Evolutionary conservation across 2,797 vertebrate species (phyloP).

Genomic region (Pyrocephalus nanus): DNA sequence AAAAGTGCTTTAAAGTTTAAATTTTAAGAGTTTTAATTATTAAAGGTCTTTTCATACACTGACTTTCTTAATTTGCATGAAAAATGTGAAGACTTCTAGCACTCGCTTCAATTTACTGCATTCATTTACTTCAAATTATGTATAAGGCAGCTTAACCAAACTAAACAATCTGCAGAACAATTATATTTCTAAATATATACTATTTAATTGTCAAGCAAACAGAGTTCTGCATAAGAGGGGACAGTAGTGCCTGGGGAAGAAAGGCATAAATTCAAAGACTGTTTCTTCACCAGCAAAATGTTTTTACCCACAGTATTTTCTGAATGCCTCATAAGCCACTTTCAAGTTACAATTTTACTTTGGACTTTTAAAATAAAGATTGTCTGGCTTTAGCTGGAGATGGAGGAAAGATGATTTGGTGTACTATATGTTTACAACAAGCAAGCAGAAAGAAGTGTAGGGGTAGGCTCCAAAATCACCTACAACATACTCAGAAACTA

Average conservation of each 20-base stretch:
- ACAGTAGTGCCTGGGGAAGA: neutral
- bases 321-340: neutral
- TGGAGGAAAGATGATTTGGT: neutral
- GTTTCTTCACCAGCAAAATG: neutral
- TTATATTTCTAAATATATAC: neutral
- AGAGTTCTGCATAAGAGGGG: neutral
- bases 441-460: neutral
- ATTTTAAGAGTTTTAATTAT: conserved; percentile 15
- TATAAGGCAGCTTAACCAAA: neutral
- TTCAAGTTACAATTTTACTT: neutral
- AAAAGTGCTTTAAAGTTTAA: neutral
- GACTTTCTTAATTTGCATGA: conserved; percentile 21
- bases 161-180: neutral
- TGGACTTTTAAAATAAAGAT: neutral
- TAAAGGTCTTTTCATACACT: neutral
- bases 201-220: neutral
- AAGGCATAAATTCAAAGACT: neutral
- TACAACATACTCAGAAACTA: neutral
- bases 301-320: neutral
- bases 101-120: neutral
- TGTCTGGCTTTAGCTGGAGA: neutral
- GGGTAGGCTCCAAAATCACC: neutral
- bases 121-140: conserved; percentile 6
- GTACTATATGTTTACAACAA: neutral
- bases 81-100: neutral